phyloP scores from a whole-genome alignment of 2,888 invertebrate genomes.

The Pedicia rivosa region DNA sequence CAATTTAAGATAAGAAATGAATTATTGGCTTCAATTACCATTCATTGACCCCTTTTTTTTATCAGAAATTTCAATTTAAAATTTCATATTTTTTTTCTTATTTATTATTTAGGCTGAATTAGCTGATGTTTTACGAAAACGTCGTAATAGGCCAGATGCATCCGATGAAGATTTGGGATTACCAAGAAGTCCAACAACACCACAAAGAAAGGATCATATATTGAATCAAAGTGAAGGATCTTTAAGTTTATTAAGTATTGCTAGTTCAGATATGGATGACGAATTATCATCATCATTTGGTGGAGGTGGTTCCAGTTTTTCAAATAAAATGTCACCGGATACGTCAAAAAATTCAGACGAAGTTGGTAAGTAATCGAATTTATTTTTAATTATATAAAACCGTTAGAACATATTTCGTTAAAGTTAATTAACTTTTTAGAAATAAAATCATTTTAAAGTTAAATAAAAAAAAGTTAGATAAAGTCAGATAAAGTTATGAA shows the following conservation, averaged over 20 bases:
- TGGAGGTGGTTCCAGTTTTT: conserved; percentile 9
- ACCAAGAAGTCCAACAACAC: conserved; percentile 57
- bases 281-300: conserved; percentile 15
- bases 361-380: conserved; percentile 10
- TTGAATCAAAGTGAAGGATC: conserved; percentile 33
- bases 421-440: too few relatives aligned
- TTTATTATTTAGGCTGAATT: conserved; percentile 45
- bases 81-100: conserved; percentile 2
- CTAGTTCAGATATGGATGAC: conserved; percentile 60
- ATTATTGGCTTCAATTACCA: too few relatives aligned
- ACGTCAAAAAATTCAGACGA: conserved; percentile 17
- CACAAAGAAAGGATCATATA: conserved; percentile 37
- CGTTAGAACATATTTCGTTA: too few relatives aligned
- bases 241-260: conserved; percentile 54
- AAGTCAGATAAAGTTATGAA: too few relatives aligned
- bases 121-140: conserved; percentile 49
- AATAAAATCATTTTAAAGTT: too few relatives aligned
- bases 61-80: background rate
- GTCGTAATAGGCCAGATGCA: conserved; percentile 51
- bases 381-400: background rate
- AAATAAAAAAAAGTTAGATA: too few relatives aligned
- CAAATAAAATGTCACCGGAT: conserved; percentile 11
- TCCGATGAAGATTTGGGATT: conserved; percentile 60
- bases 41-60: too few relatives aligned
- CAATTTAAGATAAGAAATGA: too few relatives aligned